phyloP scores from a whole-genome alignment of 2,888 invertebrate species.

The Sympetrum striolatum region DNA sequence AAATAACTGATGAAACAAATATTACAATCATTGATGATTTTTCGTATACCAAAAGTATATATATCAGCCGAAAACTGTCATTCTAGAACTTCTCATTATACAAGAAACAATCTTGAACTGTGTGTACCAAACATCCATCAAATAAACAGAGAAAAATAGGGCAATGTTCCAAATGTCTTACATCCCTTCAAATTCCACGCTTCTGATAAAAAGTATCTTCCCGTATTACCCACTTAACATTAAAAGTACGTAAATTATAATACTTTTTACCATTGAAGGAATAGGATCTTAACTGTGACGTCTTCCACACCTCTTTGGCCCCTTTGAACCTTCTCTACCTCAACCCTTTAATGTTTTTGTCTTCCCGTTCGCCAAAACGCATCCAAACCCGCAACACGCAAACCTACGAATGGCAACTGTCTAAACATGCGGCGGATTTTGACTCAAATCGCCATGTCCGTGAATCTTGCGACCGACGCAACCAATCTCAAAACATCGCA shows the following conservation, averaged over 20 bases:
- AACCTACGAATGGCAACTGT: not conserved
- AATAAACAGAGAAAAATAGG: too few relatives aligned
- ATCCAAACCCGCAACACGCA: not conserved
- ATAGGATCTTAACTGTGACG: slow-evolving; percentile 38
- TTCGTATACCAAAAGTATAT: too few relatives aligned
- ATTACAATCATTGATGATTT: too few relatives aligned
- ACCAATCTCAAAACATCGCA: not conserved
- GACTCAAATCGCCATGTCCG: too few relatives aligned
- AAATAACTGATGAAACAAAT: too few relatives aligned
- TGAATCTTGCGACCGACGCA: not conserved
- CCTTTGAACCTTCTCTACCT: not conserved
- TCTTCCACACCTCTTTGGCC: slow-evolving; percentile 18
- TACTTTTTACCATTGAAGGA: not conserved
- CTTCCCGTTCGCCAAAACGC: not conserved
- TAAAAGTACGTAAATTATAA: not conserved
- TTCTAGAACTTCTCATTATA: too few relatives aligned
- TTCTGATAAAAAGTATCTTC: not conserved
- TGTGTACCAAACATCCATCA: too few relatives aligned
- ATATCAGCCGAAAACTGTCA: too few relatives aligned
- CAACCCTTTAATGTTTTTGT: not conserved
- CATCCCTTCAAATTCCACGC: too few relatives aligned
- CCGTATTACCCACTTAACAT: not conserved
- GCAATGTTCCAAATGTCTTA: too few relatives aligned
- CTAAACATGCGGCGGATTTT: not conserved
- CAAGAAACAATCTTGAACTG: too few relatives aligned